Conservation (phyloP, 1,140 invertebrate genomes). For the Rhagoletis pomonella region DNA sequence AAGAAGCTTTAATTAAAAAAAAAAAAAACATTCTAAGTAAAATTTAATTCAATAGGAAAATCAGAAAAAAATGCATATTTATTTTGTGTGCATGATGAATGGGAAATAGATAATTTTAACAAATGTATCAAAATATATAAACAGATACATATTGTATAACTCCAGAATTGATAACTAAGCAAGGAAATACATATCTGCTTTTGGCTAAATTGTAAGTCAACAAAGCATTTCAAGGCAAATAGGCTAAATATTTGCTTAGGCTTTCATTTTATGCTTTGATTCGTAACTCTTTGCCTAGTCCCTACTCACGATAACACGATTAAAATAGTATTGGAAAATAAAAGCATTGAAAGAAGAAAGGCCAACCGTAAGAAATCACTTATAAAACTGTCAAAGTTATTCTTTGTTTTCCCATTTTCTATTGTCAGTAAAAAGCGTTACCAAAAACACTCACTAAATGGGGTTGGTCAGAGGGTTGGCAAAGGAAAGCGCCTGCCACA, state of each 20-base stretch:
- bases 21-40: too few species aligned
- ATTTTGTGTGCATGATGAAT: too few species aligned
- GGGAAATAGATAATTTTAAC: too few species aligned
- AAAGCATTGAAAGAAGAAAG: not conserved
- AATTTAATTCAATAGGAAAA: too few species aligned
- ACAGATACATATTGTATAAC: too few species aligned
- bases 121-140: too few species aligned
- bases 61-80: too few species aligned
- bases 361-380: not conserved
- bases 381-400: not conserved
- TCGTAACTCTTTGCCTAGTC: not conserved
- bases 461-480: too few species aligned
- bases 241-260: not conserved
- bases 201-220: constrained; percentile 9
- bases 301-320: not conserved
- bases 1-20: too few species aligned
- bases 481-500: not conserved
- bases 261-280: not conserved
- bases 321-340: not conserved
- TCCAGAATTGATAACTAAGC: too few species aligned
- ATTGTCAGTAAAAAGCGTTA: not conserved
- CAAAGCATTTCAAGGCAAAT: not conserved
- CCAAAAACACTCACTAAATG: not conserved
- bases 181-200: too few species aligned
- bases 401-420: not conserved